Percentiles rank a stretch among this genome's conserved stretches.
These are phyloP conservation scores for Herminia tarsipennalis DNA, from an alignment of 2,888 invertebrate genomes.

Conservation along the genomic window DNA sequence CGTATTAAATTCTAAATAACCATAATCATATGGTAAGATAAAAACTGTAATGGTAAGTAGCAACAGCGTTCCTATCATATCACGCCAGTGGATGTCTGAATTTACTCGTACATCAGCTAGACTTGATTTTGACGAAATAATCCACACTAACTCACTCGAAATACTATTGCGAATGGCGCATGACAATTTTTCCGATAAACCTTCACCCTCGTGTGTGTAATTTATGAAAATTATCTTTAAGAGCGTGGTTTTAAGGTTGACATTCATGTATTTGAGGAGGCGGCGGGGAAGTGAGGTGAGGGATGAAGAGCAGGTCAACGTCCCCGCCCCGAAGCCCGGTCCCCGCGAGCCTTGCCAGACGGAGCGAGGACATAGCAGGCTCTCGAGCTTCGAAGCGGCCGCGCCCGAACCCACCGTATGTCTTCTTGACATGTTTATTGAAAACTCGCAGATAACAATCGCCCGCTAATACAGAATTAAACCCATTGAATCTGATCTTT, in stretches of 20 bases:
- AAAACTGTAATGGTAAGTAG: too few species aligned
- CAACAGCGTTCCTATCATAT: background rate
- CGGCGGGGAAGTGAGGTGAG: constrained; percentile 50
- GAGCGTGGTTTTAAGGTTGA: constrained; percentile 64
- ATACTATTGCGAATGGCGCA: constrained; percentile 69
- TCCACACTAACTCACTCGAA: constrained; percentile 66
- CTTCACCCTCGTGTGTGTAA: constrained; percentile 51
- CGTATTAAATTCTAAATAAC: too few species aligned
- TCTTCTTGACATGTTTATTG: constrained; percentile 56
- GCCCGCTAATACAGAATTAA: constrained; percentile 45
- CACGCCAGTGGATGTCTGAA: constrained; percentile 11
- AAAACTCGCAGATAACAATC: constrained; percentile 50
- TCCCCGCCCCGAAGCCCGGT: constrained; percentile 46
- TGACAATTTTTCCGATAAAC: constrained; percentile 66
- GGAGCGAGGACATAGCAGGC: constrained; percentile 45
- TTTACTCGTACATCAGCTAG: constrained; percentile 39
- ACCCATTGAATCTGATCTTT: constrained; percentile 38
- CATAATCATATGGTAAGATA: too few species aligned
- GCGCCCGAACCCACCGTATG: constrained; percentile 44
- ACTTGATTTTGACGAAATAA: constrained; percentile 53
- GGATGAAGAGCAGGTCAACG: constrained; percentile 73
- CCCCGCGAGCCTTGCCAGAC: constrained; percentile 44
- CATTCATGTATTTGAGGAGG: constrained; percentile 56
- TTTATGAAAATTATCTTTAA: constrained; percentile 61
- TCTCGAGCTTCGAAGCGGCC: constrained; percentile 34